Evolutionary conservation across 2,888 invertebrate species (phyloP), one percentile per base, ranked within the genome.

Genomic region (Melinaea menophilus): DNA sequence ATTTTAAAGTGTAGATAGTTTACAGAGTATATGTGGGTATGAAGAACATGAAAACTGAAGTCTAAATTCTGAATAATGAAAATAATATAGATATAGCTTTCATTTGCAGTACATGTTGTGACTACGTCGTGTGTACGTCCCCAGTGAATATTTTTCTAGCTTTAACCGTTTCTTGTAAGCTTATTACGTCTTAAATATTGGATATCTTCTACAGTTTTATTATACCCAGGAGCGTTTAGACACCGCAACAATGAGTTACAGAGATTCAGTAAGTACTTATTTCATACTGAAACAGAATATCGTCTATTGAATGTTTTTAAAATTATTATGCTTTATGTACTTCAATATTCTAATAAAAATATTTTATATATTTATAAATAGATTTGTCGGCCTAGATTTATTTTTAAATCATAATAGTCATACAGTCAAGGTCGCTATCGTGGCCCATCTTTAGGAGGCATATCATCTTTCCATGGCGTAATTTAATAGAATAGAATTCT

Each of bases 221-320:
- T 58, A 46, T 13, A 34, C 22, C 22, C 34, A 33, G 59, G 5
- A 55, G 33, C 45, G 58, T 11, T 33, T 13, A 54, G 41, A 57
- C 54, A 37, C 37, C 12, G 47, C 54, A n/a, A 82, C 74, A 70
- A 88, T 88, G 88, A 88, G 85, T 76, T 87, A 86, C 76, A 82
- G 88, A 70, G 86, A 87, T 76, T 76, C 86, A 67, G 88, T 88
- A 74, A 88, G 88, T 82, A 59, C 54, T 56, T 63, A 48, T 47
- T 13, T 45, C 46, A 35, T 55, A 34, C 55, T 22, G 22, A 12
- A 31, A 46, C n/a, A 31, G 48, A 56, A 54, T 35, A 51, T 46
- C 48, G 31, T 51, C 31, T 51, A 31, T 3, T 31, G 5, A 31
- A 9, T 11, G 51, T 31, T 11, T 46, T n/a, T 4, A 9, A 11